A percentile compares a stretch with the other conserved stretches of the same genome.
phyloP scores from a whole-genome alignment of 2,888 invertebrate species.

The Amaurobius ferox region DNA sequence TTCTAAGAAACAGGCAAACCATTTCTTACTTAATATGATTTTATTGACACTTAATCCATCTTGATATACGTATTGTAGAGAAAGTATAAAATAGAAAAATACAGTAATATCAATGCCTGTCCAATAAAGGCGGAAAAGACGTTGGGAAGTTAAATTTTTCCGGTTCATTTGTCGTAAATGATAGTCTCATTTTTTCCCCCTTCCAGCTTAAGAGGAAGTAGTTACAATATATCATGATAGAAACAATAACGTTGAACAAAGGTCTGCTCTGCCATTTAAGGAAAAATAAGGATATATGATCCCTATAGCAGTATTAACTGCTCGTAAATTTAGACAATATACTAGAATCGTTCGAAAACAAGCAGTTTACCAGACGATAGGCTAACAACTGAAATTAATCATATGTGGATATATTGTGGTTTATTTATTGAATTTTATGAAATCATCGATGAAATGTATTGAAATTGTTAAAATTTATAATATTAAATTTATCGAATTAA shows the following conservation, averaged over 20 bases:
- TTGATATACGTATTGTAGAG: too few relatives aligned
- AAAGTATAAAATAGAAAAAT: not conserved
- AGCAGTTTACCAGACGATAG: not conserved
- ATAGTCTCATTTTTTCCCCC: not conserved
- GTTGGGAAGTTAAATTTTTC: not conserved
- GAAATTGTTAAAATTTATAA: too few relatives aligned
- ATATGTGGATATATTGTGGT: too few relatives aligned
- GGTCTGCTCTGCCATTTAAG: not conserved
- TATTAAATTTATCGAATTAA: too few relatives aligned
- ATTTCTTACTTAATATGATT: too few relatives aligned
- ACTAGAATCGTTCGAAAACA: not conserved
- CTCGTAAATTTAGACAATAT: not conserved
- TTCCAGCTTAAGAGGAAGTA: not conserved
- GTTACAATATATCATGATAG: not conserved
- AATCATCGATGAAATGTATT: too few relatives aligned
- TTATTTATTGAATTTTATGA: too few relatives aligned
- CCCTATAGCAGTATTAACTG: not conserved
- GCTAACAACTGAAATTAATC: not conserved
- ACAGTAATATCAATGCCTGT: not conserved
- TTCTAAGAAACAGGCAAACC: too few relatives aligned
- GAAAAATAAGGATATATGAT: not conserved
- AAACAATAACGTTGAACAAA: not conserved
- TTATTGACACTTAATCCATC: too few relatives aligned
- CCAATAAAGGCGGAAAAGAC: not conserved
- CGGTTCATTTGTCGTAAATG: conserved; percentile 13